Conservation (phyloP, 2,113 vertebrate genomes). For the Osmerus mordax region DNA sequence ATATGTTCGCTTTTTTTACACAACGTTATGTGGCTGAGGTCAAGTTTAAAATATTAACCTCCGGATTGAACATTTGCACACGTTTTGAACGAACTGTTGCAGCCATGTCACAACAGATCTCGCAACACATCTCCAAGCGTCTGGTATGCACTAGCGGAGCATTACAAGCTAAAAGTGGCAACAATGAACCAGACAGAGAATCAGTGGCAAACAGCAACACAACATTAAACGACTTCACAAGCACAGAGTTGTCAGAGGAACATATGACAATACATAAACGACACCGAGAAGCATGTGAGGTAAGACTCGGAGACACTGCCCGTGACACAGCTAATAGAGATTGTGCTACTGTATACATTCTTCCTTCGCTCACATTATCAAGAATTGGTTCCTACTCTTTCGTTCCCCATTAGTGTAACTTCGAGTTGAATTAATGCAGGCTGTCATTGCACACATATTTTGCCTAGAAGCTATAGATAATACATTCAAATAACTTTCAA, state of each 20-base stretch:
- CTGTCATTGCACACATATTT: too few relatives aligned
- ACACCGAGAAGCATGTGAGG: slow-evolving; percentile 68
- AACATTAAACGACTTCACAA: not conserved
- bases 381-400: not conserved
- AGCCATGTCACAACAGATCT: slow-evolving; percentile 37
- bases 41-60: slow-evolving; percentile 1
- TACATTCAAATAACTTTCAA: too few relatives aligned
- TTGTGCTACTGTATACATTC: too few relatives aligned
- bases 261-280: slow-evolving; percentile 49
- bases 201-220: slow-evolving; percentile 1
- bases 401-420: too few relatives aligned
- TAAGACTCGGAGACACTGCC: slow-evolving; percentile 27
- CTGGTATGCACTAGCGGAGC: not conserved
- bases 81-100: slow-evolving; percentile 21
- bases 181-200: not conserved
- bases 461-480: too few relatives aligned
- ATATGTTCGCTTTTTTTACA: not conserved
- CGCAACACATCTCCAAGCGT: slow-evolving; percentile 7
- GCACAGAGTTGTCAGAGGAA: slow-evolving; percentile 41
- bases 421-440: too few relatives aligned
- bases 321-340: too few relatives aligned
- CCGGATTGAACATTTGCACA: slow-evolving; percentile 16
- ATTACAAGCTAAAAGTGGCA: slow-evolving; percentile 2
- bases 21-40: too few relatives aligned
- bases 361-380: not conserved